Evolutionary conservation across 2,888 invertebrate species (phyloP), one percentile per base, ranked within the genome.

Genomic region (Brenthis daphne): DNA sequence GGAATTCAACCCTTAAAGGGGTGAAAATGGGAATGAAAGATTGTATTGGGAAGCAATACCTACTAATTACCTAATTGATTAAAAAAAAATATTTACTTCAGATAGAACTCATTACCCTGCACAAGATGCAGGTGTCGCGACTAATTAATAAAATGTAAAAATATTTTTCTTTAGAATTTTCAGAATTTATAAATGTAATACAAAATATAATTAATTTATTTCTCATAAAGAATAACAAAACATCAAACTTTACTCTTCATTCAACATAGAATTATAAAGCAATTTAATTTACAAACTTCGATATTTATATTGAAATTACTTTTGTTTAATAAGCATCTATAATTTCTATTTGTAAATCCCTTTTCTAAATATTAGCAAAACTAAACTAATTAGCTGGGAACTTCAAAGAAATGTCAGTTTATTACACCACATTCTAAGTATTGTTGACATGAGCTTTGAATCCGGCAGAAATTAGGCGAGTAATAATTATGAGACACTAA

Each of bases 401-500:
- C 74, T 75, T 78, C 75, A 76, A 76, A 76, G 73, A 74, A 73
- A 70, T 70, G 70, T 76, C 71, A 72, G 72, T 68, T 72, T 71
- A 73, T 72, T 71, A 74, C 56, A 37, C 66, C 55, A 11, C 64
- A 57, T 60, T 65, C 64, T 68, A 69, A 72, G 74, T 70, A 72
- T 73, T 75, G 77, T 75, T 76, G 75, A 76, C 74, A 74, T 67
- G 68, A 69, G 74, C 69, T 72, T 74, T 73, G 70, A 72, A 71
- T 73, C 64, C 73, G 54, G 61, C 66, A 71, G 60, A 73, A 79
- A 78, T 77, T 80, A 77, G 77, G 75, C 74, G 75, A 72, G 78
- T 77, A 78, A 82, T 82, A 80, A 83, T 83, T 79, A 81, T 73
- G 68, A 74, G 77, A 79, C 75, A 80, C 77, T 82, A 81, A 82